Conservation (phyloP, 2,797 vertebrate species). For the Merluccius polli region DNA sequence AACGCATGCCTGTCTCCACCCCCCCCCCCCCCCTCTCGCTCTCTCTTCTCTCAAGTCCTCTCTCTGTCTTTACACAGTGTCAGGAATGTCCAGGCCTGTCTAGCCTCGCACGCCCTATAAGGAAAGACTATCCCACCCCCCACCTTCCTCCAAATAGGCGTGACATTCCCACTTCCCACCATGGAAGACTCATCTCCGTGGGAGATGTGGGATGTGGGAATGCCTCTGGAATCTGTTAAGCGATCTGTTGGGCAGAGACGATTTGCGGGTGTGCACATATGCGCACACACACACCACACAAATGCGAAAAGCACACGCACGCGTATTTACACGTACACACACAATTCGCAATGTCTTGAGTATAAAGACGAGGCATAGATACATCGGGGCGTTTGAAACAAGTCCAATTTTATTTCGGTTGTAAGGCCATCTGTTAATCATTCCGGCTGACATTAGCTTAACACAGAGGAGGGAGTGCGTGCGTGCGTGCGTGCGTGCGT, state of each 20-base stretch:
- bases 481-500: no score
- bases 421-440: neutral
- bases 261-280: slow-evolving; percentile 1
- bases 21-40: neutral
- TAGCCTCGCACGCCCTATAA: slow-evolving; percentile 63
- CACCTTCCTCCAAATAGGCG: slow-evolving; percentile 32
- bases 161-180: slow-evolving; percentile 45
- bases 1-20: neutral
- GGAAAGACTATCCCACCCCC: slow-evolving; percentile 30
- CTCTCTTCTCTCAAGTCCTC: slow-evolving; percentile 2
- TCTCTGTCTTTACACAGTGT: slow-evolving; percentile 23
- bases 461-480: neutral
- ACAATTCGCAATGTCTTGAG: neutral
- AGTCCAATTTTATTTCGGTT: neutral
- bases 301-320: no score
- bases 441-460: neutral
- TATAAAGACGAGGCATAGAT: neutral
- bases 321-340: neutral
- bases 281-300: slow-evolving; percentile 6
- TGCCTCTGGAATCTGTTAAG: slow-evolving; percentile 36
- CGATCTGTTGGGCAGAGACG: slow-evolving; percentile 10
- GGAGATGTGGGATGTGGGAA: slow-evolving; percentile 40
- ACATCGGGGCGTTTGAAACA: neutral
- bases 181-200: slow-evolving; percentile 29
- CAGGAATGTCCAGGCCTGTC: slow-evolving; percentile 67